Evolutionary conservation across 1,140 invertebrate species (phyloP).

Genomic region (Aphelenchoides fujianensis): DNA sequence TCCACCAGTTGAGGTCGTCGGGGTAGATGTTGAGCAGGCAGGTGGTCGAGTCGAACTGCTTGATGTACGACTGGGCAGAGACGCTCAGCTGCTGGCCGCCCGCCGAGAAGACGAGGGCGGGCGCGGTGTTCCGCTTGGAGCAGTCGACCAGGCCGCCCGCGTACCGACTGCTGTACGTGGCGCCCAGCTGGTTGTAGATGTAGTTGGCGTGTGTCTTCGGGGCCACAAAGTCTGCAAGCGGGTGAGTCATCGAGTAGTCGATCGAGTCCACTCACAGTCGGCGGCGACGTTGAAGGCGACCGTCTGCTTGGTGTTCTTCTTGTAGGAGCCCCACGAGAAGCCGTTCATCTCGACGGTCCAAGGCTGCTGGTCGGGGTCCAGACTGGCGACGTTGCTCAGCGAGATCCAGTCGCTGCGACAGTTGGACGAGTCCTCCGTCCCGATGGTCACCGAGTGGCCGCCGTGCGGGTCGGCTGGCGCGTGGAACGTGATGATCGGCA

Average conservation of each 20-base stretch:
- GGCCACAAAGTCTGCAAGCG: neutral
- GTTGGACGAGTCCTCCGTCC: neutral
- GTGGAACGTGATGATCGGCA: neutral
- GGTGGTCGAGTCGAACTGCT: neutral
- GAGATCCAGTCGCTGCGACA: neutral
- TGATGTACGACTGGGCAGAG: neutral
- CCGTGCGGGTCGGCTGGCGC: neutral
- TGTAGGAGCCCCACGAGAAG: neutral
- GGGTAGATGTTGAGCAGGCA: constrained; percentile 11
- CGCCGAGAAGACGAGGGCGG: neutral
- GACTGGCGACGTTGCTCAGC: neutral
- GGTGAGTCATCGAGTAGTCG: no score
- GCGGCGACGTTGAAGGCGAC: neutral
- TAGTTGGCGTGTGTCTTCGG: neutral
- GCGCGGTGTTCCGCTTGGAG: neutral
- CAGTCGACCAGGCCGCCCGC: neutral
- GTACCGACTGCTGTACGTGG: neutral
- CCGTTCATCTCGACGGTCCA: neutral
- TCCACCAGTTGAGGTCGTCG: constrained; percentile 6
- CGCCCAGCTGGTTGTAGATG: constrained; percentile 1
- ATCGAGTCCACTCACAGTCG: neutral
- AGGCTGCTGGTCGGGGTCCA: neutral
- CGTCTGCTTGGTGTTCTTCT: neutral
- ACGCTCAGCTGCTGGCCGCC: neutral
- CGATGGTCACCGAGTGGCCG: neutral